These are phyloP conservation scores for Pluvialis apricaria DNA, from an alignment of 2,113 vertebrate species.

Conservation along the genomic window DNA sequence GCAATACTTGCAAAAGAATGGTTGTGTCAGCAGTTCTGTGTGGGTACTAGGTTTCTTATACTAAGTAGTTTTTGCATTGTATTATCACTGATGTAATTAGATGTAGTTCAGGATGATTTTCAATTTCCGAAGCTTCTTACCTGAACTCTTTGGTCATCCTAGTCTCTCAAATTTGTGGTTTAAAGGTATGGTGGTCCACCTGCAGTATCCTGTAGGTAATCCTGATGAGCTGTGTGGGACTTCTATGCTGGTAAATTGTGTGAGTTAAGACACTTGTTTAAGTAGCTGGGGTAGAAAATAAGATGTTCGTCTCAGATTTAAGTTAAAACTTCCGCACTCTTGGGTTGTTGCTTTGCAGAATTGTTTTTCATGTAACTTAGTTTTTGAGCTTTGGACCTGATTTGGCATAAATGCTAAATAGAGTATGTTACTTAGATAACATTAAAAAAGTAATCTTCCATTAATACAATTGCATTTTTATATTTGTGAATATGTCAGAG, in stretches of 20 bases:
- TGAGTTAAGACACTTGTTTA: not conserved
- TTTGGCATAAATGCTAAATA: not conserved
- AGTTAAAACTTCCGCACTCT: not conserved
- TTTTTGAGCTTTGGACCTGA: not conserved
- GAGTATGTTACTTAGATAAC: not conserved
- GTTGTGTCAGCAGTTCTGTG: not conserved
- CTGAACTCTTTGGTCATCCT: not conserved
- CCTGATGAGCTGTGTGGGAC: not conserved
- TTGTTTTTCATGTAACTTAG: not conserved
- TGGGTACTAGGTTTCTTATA: not conserved
- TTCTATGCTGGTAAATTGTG: not conserved
- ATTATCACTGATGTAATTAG: not conserved
- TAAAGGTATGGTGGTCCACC: not conserved
- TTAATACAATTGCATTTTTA: not conserved
- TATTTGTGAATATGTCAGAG: not conserved
- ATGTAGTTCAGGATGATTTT: not conserved
- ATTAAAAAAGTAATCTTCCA: not conserved
- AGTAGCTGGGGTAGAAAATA: not conserved
- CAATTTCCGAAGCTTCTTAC: not conserved
- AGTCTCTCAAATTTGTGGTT: not conserved
- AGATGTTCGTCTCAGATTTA: not conserved
- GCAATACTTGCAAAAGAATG: not conserved
- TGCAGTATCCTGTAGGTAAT: not conserved
- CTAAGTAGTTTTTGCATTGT: not conserved
- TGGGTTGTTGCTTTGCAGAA: not conserved